These are phyloP conservation scores for Upupa epops DNA, from an alignment of 2,113 vertebrate species.

Conservation along the genomic window DNA sequence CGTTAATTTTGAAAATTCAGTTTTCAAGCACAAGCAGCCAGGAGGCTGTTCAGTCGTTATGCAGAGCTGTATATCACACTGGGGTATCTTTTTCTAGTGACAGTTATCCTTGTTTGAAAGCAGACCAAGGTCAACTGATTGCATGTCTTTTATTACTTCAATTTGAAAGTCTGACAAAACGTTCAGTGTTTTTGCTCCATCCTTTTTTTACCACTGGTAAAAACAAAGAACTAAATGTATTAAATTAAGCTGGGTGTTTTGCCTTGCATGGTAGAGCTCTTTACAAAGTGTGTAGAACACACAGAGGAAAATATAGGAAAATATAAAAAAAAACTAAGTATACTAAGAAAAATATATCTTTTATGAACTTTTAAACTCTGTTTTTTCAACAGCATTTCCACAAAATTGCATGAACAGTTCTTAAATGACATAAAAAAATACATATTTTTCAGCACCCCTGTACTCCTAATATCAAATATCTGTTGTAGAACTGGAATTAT, in stretches of 20 bases:
- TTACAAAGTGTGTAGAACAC: background rate
- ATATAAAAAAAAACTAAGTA: no score
- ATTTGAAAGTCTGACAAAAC: background rate
- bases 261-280: fast-evolving
- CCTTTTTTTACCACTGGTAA: background rate
- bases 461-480: no score
- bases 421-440: background rate
- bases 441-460: fast-evolving
- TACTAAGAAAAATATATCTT: background rate
- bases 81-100: background rate
- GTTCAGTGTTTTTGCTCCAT: background rate
- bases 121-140: background rate
- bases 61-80: fast-evolving
- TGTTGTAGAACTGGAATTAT: no score
- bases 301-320: background rate
- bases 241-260: background rate
- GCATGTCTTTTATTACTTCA: fast-evolving
- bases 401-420: background rate
- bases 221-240: background rate
- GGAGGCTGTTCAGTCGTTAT: background rate
- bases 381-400: background rate
- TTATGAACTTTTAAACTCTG: background rate
- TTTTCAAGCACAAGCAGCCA: background rate
- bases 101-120: background rate
- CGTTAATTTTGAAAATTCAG: background rate